Percentiles rank a stretch among this genome's conserved stretches.
Evolutionary conservation across 2,888 invertebrate species (phyloP).

Genomic region (Dynastes grantii): DNA sequence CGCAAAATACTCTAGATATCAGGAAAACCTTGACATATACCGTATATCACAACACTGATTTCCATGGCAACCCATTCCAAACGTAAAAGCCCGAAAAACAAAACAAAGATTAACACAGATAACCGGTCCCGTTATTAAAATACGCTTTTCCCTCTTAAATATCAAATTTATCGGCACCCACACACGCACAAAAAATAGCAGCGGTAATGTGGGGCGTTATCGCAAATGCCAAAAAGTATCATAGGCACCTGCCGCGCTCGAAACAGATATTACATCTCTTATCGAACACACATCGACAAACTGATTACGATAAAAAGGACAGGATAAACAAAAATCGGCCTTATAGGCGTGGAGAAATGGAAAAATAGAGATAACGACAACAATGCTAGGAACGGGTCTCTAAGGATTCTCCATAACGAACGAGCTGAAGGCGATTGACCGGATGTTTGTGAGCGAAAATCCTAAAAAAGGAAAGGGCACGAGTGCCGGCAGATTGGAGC

Average conservation of each 20-base stretch:
- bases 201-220: not conserved
- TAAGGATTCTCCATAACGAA: not conserved
- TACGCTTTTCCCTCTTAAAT: constrained; percentile 4
- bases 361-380: not conserved
- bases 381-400: no score
- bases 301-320: constrained; percentile 1
- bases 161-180: constrained; percentile 1
- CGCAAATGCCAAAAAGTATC: not conserved
- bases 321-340: not conserved
- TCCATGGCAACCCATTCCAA: not conserved
- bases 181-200: not conserved
- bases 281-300: not conserved
- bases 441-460: not conserved
- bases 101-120: not conserved
- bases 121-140: not conserved
- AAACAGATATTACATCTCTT: not conserved
- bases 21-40: no score
- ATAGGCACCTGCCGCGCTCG: no score
- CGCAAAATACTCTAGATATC: no score
- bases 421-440: not conserved
- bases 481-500: not conserved
- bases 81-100: not conserved
- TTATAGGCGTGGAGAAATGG: not conserved
- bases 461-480: not conserved
- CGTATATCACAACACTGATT: not conserved